phyloP scores from a whole-genome alignment of 2,888 invertebrate species.

The Cylloceria caligata region DNA sequence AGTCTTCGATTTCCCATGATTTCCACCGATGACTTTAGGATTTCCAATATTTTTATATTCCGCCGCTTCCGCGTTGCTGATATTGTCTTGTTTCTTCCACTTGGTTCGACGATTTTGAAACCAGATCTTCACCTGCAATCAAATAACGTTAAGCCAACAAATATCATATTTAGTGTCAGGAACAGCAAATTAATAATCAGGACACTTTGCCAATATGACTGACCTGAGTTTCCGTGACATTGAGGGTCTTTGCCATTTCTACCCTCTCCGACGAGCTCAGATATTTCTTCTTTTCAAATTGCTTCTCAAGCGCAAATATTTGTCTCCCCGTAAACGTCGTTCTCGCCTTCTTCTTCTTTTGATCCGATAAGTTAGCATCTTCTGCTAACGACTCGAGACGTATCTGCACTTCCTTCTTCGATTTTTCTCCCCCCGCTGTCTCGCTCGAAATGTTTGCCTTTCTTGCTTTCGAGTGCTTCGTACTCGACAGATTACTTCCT shows the following conservation, averaged over 20 bases:
- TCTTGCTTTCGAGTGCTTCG: constrained; percentile 55
- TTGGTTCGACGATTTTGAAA: constrained; percentile 94
- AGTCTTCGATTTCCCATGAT: constrained; percentile 52
- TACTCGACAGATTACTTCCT: constrained; percentile 39
- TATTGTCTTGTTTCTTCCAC: constrained; percentile 97
- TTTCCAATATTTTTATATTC: constrained; percentile 89
- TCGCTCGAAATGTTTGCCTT: constrained; percentile 72
- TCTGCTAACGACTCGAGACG: constrained; percentile 81
- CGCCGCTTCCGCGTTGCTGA: constrained; percentile 94
- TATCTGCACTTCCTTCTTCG: constrained; percentile 64
- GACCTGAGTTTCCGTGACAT: constrained; percentile 98
- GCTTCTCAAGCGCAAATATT: constrained; percentile 98
- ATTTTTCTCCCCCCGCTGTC: constrained; percentile 78
- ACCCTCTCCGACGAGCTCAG: constrained; percentile 97
- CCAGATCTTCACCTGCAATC: constrained; percentile 93
- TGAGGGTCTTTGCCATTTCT: constrained; percentile 96
- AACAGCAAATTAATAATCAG: not conserved
- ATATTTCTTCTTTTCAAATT: constrained; percentile 98
- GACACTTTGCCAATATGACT: constrained; percentile 63
- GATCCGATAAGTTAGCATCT: constrained; percentile 85
- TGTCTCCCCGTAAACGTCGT: constrained; percentile 98
- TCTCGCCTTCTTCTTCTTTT: constrained; percentile 93
- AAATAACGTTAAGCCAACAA: not conserved
- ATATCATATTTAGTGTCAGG: not conserved
- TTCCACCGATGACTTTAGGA: constrained; percentile 66